Conservation (phyloP, 1,140 invertebrate species). For the Halotydeus destructor region DNA sequence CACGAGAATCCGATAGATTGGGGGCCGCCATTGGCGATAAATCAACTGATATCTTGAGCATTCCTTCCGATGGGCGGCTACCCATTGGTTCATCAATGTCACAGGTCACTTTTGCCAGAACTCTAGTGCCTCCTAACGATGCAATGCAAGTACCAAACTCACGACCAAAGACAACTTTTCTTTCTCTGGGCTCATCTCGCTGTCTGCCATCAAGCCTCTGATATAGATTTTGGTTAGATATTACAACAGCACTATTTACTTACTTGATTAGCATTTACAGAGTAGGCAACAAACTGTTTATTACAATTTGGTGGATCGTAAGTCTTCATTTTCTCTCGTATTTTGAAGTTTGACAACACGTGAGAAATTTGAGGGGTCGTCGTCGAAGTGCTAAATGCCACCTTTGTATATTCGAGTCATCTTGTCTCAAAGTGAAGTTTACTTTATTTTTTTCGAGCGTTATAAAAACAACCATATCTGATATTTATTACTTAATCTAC, state of each 20-base stretch:
- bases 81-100: constrained; percentile 60
- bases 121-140: constrained; percentile 31
- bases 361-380: no score
- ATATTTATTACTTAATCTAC: background rate
- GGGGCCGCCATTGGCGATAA: constrained; percentile 57
- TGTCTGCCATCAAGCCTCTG: constrained; percentile 16
- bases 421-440: no score
- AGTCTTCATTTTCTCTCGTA: no score
- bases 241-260: background rate
- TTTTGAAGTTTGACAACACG: no score
- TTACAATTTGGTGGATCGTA: background rate
- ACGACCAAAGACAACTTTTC: constrained; percentile 15
- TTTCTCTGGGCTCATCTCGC: constrained; percentile 11
- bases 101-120: constrained; percentile 63
- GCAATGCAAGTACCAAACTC: constrained; percentile 17
- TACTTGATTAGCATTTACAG: background rate
- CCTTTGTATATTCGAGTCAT: no score
- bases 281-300: background rate
- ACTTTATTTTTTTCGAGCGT: no score
- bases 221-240: background rate
- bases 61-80: constrained; percentile 66
- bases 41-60: constrained; percentile 63
- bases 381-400: no score
- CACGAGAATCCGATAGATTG: constrained; percentile 21
- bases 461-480: background rate